A percentile compares a stretch with the other conserved stretches of the same genome.
Conservation (phyloP, 2,113 vertebrate species). For the Numida meleagris region DNA sequence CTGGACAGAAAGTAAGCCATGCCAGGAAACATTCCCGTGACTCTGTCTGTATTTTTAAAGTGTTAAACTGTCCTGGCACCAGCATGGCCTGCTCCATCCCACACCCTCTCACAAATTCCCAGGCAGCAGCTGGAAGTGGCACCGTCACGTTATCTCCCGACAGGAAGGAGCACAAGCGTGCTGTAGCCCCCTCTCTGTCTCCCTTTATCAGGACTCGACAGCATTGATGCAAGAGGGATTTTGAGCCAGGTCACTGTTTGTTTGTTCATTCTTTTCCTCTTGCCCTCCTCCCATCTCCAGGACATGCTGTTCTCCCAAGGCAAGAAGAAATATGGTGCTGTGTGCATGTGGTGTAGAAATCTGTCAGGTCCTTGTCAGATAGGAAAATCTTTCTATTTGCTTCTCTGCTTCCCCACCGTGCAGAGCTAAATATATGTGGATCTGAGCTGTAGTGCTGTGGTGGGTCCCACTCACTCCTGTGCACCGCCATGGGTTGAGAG, state of each 20-base stretch:
- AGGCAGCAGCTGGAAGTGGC: not conserved
- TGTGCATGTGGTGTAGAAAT: not conserved
- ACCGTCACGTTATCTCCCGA: fast-evolving
- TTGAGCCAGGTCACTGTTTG: not conserved
- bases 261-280: not conserved
- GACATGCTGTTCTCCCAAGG: not conserved
- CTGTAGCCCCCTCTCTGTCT: fast-evolving
- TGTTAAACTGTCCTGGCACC: not conserved
- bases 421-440: not conserved
- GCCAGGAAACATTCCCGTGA: not conserved
- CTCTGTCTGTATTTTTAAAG: not conserved
- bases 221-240: not conserved
- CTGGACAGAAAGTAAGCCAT: not conserved
- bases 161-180: fast-evolving
- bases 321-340: not conserved
- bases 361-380: not conserved
- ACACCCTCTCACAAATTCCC: not conserved
- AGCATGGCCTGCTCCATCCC: not conserved
- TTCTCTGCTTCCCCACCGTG: not conserved
- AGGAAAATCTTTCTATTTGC: not conserved
- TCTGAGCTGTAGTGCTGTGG: fast-evolving
- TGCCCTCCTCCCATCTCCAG: not conserved
- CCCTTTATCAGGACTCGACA: not conserved
- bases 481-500: fast-evolving
- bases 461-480: not conserved